Percentiles rank a stretch among this genome's conserved stretches.
Conservation (phyloP, 2,113 vertebrate species). For the Callochromis pleurospilus region DNA sequence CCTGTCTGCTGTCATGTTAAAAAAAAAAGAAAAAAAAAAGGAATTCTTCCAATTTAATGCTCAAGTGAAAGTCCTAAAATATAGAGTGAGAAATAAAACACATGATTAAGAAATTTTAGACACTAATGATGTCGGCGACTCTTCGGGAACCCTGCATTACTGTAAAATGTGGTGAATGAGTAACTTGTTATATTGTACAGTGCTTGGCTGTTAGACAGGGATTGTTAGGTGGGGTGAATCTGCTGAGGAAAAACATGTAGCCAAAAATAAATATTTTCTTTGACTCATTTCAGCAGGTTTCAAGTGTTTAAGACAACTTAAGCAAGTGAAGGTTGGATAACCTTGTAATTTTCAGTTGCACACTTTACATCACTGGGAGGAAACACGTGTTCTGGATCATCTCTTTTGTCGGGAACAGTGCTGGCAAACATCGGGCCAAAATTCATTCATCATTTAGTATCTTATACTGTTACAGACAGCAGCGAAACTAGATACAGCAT, state of each 20-base stretch:
- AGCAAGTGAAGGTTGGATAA: background rate
- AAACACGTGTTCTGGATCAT: slow-evolving; percentile 14
- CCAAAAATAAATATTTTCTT: background rate
- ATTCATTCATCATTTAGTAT: slow-evolving; percentile 63
- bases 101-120: background rate
- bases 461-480: slow-evolving; percentile 34
- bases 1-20: background rate
- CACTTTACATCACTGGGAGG: background rate
- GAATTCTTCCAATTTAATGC: background rate
- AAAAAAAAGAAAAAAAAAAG: background rate
- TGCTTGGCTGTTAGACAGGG: slow-evolving; percentile 17
- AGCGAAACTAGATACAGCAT: slow-evolving; percentile 11
- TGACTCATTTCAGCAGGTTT: background rate
- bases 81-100: background rate
- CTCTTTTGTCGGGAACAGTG: background rate
- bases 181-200: slow-evolving; percentile 14
- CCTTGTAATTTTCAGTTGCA: background rate
- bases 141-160: background rate
- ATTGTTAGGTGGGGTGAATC: background rate
- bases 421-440: background rate
- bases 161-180: slow-evolving; percentile 13
- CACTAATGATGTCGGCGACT: too few relatives aligned
- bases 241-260: background rate
- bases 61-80: background rate
- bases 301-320: background rate